phyloP scores from a whole-genome alignment of 1,140 invertebrate genomes.

The Microplitis mediator region DNA sequence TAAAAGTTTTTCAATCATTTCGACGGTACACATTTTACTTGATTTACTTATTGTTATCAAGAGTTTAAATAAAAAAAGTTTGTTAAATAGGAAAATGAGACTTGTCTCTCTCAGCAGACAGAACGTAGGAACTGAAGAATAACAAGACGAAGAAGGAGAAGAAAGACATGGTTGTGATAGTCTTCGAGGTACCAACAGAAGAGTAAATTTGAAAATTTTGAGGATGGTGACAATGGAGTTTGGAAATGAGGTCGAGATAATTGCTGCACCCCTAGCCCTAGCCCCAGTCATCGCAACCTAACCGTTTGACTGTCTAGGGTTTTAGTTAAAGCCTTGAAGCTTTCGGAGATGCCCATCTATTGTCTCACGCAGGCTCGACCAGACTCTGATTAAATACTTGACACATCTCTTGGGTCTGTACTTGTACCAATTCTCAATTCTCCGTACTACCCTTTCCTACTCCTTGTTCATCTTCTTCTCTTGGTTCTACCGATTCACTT shows the following conservation, averaged over 20 bases:
- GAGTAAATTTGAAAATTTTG: neutral
- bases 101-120: too few species aligned
- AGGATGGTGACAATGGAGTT: neutral
- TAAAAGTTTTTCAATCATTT: too few species aligned
- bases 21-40: too few species aligned
- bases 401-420: slow-evolving; percentile 49
- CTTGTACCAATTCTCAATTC: slow-evolving; percentile 1
- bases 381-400: slow-evolving; percentile 60
- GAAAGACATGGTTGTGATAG: neutral
- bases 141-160: too few species aligned
- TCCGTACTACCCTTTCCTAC: too few species aligned
- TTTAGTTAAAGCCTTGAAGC: slow-evolving; percentile 23
- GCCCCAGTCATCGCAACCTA: slow-evolving; percentile 32
- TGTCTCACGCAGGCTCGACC: slow-evolving; percentile 54
- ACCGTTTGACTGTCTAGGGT: slow-evolving; percentile 7
- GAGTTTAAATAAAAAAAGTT: too few species aligned
- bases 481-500: slow-evolving; percentile 8
- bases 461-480: slow-evolving; percentile 13
- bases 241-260: slow-evolving; percentile 47
- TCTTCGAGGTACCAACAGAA: neutral
- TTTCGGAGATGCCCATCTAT: slow-evolving; percentile 45
- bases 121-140: too few species aligned
- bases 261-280: slow-evolving; percentile 23
- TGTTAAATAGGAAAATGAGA: too few species aligned
- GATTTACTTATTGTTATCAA: too few species aligned